These are phyloP conservation scores for Hirundichthys speculiger DNA, from an alignment of 2,113 vertebrate species.

Conservation along the genomic window DNA sequence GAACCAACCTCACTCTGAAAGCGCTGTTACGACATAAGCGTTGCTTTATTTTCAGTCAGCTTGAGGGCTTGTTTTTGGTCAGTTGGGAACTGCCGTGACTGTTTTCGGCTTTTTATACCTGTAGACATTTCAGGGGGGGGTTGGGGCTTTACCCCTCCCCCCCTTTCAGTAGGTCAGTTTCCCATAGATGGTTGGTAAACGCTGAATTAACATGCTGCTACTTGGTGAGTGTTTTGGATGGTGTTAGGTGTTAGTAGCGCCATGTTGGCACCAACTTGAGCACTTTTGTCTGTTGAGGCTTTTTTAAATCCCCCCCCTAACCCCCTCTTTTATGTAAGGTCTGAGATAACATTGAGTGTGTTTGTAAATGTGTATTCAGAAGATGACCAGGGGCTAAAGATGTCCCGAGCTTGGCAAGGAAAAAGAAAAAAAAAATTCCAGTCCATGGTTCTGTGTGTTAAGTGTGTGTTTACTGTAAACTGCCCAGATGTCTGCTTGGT, in stretches of 20 bases:
- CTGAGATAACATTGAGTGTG: constrained; percentile 27
- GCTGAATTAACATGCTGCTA: constrained; percentile 61
- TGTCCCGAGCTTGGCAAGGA: constrained; percentile 43
- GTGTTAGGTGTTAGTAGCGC: constrained; percentile 48
- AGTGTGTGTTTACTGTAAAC: constrained; percentile 55
- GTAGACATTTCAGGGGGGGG: constrained; percentile 69
- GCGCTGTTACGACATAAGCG: constrained; percentile 18
- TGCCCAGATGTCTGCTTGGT: constrained; percentile 60
- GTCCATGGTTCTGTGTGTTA: too few species aligned
- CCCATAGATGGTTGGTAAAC: constrained; percentile 37
- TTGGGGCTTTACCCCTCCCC: constrained; percentile 18
- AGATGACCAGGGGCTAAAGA: constrained; percentile 41
- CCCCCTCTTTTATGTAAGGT: constrained; percentile 15
- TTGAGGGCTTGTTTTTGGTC: constrained; percentile 55
- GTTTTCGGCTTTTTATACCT: constrained; percentile 40
- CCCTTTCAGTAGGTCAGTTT: constrained; percentile 46
- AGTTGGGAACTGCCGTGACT: constrained; percentile 38
- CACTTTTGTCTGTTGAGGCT: constrained; percentile 63
- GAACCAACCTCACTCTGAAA: constrained; percentile 51
- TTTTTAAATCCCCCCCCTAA: background rate
- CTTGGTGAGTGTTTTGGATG: constrained; percentile 40
- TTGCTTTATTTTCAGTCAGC: constrained; percentile 22
- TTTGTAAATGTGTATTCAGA: background rate
- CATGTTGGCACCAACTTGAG: constrained; percentile 60
- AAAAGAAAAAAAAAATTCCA: background rate